Base-by-base conservation (phyloP, 2,113 vertebrate species). In the Trichechus manatus region DNA sequence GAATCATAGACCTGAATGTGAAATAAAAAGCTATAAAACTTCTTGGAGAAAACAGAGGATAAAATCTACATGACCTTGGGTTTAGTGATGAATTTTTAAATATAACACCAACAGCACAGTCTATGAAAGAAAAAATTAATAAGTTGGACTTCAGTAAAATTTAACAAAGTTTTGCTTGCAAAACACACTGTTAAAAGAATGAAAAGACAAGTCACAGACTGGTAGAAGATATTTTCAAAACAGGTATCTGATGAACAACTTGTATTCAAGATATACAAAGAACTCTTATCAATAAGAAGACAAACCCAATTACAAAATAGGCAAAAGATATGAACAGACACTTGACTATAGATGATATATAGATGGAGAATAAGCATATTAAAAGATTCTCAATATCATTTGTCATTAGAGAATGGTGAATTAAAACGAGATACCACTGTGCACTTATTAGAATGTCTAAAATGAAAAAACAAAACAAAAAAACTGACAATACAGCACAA, bases 11-110 rank as follows among this genome's bases (percentile, higher is more conserved):
- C 56, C 23, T 95, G 82, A 82, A 59, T 66, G 44, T 87, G 81
- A 56, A 95, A 75, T 50, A 23, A 7, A 53, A 87, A 91, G 87
- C 33, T 70, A 66, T 66, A 77, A 89, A 56, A 53, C 29, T 82
- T 80, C 6, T 80, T 87, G 42, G 63, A n/a, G n/a, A 87, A 91
- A 81, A 78, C 13, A 72, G 3, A 66, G 8, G 25, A 56, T 87
- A 92, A 87, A 87, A 66, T 20, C 22, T 87, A 66, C 8, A 19
- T 44, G 59, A 56, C 42, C 42, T 87, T 11, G 3, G 20, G 86
- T 87, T 95, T 78, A 3, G 36, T 44, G n/a, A 70, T 80, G n/a
- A 93, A 20, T 78, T 89, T 92, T 95, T 77, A 77, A 94, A 63
- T 84, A 53, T 63, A 85, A 89, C n/a, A 50, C 14, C 20, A 83